Evolutionary conservation across 2,113 vertebrate genomes (phyloP), one percentile per base, ranked within the genome.

Genomic region (Phyllostomus hastatus): DNA sequence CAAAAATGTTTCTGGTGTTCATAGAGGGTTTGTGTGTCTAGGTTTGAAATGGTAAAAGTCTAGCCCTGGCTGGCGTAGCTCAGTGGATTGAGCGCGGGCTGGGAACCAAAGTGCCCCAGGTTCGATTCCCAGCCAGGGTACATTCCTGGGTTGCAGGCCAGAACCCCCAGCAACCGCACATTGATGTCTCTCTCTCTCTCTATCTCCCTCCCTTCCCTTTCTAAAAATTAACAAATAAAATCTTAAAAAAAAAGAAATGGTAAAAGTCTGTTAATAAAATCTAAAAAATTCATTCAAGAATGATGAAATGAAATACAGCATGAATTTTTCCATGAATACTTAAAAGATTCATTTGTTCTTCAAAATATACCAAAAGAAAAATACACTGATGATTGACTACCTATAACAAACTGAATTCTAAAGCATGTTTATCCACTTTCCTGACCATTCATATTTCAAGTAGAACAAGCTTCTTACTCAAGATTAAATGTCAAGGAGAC

Each of bases 401-500:
- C 94, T 97, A 28, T 90, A 96, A 94, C 90, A 96, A 97, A 97
- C 61, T 96, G 95, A 97, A 97, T 95, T 9, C n/a, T 96, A 96
- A 54, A 52, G 88, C n/a, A 95, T 85, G 67, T 89, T 97, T 97
- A 95, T 96, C 69, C 22, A 76, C 17, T 94, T 57, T 76, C 19
- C 26, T 90, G 46, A 73, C 8, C 33, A 80, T 8, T 88, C 11
- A 10, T 57, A 86, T 82, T 97, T 90, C 92, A 96, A 96, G 43
- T 57, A 0, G 0, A 80, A 97, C 70, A 76, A 96, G 76, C 59
- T 84, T 98, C 67, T 89, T 11, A 64, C 85, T 92, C 38, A 92
- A 59, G 67, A 81, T 86, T 81, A 90, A 95, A 59, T 93, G n/a
- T 87, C 12, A 80, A 76, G 35, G 46, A 93, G 89, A 69, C 22